A percentile compares a stretch with the other conserved stretches of the same genome.
Evolutionary conservation across 2,888 invertebrate genomes (phyloP).

Genomic region (Luffia ferchaultella): DNA sequence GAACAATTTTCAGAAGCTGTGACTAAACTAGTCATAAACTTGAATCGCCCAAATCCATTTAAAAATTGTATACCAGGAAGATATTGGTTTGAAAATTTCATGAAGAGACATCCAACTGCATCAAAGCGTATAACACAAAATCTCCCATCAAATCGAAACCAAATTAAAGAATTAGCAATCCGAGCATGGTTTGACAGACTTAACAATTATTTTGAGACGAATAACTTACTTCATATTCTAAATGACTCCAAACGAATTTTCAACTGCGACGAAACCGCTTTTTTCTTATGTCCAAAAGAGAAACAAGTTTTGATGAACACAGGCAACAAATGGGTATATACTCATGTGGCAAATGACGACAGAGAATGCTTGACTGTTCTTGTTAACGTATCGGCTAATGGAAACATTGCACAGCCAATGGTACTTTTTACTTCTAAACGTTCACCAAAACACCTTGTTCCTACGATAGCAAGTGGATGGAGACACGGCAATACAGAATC

Average conservation of each 20-base stretch:
- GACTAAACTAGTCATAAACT: conserved; percentile 18
- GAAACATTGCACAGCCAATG: conserved; percentile 13
- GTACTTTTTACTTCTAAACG: conserved; percentile 12
- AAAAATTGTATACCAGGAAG: conserved; percentile 24
- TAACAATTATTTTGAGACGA: conserved; percentile 5
- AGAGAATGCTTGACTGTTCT: conserved; percentile 13
- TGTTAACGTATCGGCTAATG: conserved; percentile 12
- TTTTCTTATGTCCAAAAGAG: conserved; percentile 15
- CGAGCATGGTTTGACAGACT: conserved; percentile 7
- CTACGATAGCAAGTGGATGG: conserved; percentile 9
- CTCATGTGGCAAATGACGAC: conserved; percentile 12
- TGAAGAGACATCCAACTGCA: conserved; percentile 24
- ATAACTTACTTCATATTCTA: conserved; percentile 6
- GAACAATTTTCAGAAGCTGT: conserved; percentile 19
- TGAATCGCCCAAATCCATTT: conserved; percentile 13
- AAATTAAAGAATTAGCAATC: conserved; percentile 4
- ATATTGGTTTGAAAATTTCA: conserved; percentile 27
- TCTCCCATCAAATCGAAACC: conserved; percentile 9
- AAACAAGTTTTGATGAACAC: conserved; percentile 15
- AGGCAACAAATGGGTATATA: conserved; percentile 15
- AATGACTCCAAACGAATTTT: conserved; percentile 10
- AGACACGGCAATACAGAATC: conserved; percentile 9
- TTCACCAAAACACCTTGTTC: conserved; percentile 5
- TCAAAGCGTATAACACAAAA: conserved; percentile 21
- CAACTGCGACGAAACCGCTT: conserved; percentile 15